Percentiles rank a stretch among this genome's conserved stretches.
phyloP scores from a whole-genome alignment of 2,113 vertebrate genomes.

The Sakesphorus luctuosus region DNA sequence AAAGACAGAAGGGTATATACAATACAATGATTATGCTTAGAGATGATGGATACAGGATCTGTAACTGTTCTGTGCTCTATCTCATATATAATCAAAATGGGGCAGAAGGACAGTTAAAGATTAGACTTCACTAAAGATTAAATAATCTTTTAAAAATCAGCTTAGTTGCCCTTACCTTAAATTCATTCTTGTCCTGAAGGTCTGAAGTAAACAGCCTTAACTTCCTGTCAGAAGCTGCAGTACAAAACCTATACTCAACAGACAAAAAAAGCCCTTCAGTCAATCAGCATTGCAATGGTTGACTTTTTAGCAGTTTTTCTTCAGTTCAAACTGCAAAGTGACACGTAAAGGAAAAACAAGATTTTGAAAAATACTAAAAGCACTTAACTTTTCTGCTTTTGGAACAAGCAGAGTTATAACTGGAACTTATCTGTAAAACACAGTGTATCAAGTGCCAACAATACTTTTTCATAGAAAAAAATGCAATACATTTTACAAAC shows the following conservation, averaged over 20 bases:
- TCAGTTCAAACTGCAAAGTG: background rate
- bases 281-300: background rate
- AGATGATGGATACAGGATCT: background rate
- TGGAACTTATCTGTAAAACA: background rate
- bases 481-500: background rate
- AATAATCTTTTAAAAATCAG: background rate
- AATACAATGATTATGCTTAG: background rate
- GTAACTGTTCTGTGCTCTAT: background rate
- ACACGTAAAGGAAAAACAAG: background rate
- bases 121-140: background rate
- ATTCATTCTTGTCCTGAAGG: conserved; percentile 88
- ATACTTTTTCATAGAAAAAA: background rate
- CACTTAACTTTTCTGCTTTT: background rate
- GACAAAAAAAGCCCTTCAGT: background rate
- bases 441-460: background rate
- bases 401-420: background rate
- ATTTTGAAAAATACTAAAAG: background rate
- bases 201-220: conserved; percentile 91
- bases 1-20: background rate
- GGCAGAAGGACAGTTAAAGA: background rate
- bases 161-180: conserved; percentile 81
- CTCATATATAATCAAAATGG: background rate
- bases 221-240: conserved; percentile 89
- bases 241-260: conserved; percentile 86
- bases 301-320: background rate